These are phyloP conservation scores for Battus philenor DNA, from an alignment of 1,140 invertebrate genomes.

Conservation along the genomic window DNA sequence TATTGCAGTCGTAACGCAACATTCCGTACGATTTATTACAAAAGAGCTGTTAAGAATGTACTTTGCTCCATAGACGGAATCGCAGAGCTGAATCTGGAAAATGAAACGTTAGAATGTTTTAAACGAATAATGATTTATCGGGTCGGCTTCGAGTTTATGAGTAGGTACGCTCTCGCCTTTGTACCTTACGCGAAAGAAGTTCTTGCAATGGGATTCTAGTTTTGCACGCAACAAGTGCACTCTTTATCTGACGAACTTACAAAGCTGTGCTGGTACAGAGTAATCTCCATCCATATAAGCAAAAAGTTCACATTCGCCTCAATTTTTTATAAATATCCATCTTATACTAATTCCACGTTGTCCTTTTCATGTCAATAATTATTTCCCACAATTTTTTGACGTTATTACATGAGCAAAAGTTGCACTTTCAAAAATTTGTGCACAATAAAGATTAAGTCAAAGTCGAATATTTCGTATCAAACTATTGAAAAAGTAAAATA, in stretches of 20 bases:
- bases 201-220: slow-evolving; percentile 72
- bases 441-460: no score
- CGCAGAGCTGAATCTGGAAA: slow-evolving; percentile 50
- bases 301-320: no score
- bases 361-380: no score
- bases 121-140: slow-evolving; percentile 68
- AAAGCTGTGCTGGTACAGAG: slow-evolving; percentile 27
- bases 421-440: no score
- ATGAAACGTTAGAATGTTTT: slow-evolving; percentile 58
- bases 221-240: slow-evolving; percentile 74
- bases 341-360: no score
- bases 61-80: slow-evolving; percentile 41
- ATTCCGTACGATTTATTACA: slow-evolving; percentile 64
- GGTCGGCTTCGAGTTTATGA: slow-evolving; percentile 43
- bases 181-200: slow-evolving; percentile 59
- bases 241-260: slow-evolving; percentile 70
- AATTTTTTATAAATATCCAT: no score
- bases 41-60: slow-evolving; percentile 58
- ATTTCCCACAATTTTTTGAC: no score
- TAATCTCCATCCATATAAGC: no score
- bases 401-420: no score
- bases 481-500: no score
- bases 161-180: slow-evolving; percentile 32
- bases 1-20: slow-evolving; percentile 64
- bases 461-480: no score